Conservation (phyloP, 2,888 invertebrate species). For the Conomelus anceps region DNA sequence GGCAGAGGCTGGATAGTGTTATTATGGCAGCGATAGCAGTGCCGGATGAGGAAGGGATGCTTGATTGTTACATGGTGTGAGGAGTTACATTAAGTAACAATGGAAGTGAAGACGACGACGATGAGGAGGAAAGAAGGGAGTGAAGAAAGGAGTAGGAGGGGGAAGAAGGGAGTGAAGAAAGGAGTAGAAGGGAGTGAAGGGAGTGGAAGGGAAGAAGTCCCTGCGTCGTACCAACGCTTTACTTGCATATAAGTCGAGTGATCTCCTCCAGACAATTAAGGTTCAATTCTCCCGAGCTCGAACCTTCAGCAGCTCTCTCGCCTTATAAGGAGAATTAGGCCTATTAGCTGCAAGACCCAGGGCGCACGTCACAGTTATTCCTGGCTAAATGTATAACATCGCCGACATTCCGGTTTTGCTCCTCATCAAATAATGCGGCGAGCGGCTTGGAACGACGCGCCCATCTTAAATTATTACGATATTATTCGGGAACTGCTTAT, state of each 20-base stretch:
- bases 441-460: background rate
- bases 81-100: background rate
- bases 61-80: background rate
- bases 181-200: too few species aligned
- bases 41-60: background rate
- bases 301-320: background rate
- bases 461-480: background rate
- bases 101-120: background rate
- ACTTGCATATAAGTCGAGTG: background rate
- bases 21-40: too few species aligned
- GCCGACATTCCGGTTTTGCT: background rate
- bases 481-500: background rate
- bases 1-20: too few species aligned
- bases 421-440: background rate
- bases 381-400: too few species aligned
- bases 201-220: too few species aligned
- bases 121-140: too few species aligned
- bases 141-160: too few species aligned
- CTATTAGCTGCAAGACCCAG: background rate
- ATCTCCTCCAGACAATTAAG: background rate
- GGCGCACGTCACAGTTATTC: too few species aligned
- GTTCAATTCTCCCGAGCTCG: background rate
- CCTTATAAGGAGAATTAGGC: background rate
- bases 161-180: too few species aligned
- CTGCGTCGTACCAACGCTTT: too few species aligned